Percentiles rank a stretch among this genome's conserved stretches.
phyloP scores from a whole-genome alignment of 1,140 invertebrate species.

The Idris sp. region DNA sequence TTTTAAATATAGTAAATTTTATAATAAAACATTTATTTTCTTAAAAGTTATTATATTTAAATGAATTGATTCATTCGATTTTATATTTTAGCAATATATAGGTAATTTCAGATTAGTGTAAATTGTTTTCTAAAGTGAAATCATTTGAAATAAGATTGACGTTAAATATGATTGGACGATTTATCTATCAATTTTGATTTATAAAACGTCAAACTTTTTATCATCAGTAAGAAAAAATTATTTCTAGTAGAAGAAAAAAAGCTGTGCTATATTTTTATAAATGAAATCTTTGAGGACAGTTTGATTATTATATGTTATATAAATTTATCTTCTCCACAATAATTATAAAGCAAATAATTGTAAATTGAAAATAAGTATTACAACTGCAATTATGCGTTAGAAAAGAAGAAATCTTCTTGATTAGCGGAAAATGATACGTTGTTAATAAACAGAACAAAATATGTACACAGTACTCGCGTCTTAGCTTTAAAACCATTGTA shows the following conservation, averaged over 20 bases:
- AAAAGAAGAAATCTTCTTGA: conserved; percentile 5
- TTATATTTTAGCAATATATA: no score
- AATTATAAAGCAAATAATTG: conserved; percentile 15
- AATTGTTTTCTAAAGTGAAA: no score
- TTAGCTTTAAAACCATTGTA: conserved; percentile 10
- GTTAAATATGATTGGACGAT: no score
- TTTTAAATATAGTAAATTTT: background rate
- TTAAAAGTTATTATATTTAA: no score
- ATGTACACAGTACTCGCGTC: conserved; percentile 7
- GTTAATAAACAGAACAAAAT: conserved; percentile 9
- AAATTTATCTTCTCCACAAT: conserved; percentile 21
- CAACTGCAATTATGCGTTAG: conserved; percentile 8
- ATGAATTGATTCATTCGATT: no score
- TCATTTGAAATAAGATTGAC: no score
- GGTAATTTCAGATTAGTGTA: no score
- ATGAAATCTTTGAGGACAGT: background rate
- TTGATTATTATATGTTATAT: conserved; percentile 7
- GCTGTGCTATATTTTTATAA: no score
- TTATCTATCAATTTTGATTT: no score
- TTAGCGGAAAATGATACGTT: conserved; percentile 5
- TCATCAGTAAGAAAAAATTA: no score
- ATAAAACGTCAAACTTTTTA: no score
- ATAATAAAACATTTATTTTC: no score
- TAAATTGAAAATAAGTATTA: conserved; percentile 25
- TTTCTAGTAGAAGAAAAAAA: background rate